Percentiles rank a stretch among this genome's conserved stretches.
phyloP scores from a whole-genome alignment of 2,797 vertebrate genomes.

The Apodemus agrarius region DNA sequence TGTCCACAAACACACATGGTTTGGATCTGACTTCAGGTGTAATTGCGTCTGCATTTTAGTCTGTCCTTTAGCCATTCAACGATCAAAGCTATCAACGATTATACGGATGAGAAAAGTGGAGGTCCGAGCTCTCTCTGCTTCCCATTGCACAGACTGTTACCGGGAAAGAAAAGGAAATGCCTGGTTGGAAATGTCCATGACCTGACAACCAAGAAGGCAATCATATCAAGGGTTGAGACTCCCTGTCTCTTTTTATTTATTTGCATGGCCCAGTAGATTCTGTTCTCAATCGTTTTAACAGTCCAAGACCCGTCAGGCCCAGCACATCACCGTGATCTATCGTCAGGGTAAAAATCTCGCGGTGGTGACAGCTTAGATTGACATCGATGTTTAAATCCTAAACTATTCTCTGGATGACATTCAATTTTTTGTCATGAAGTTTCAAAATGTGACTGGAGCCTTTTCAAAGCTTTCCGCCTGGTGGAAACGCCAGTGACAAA shows the following conservation, averaged over 20 bases:
- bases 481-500: constrained; percentile 38
- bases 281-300: constrained; percentile 55
- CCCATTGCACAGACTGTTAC: constrained; percentile 55
- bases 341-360: constrained; percentile 72
- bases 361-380: constrained; percentile 75
- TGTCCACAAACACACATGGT: accelerated
- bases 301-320: constrained; percentile 56
- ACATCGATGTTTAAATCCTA: constrained; percentile 78
- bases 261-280: constrained; percentile 68
- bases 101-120: neutral
- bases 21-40: neutral
- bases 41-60: neutral
- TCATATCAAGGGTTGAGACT: neutral
- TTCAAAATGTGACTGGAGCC: constrained; percentile 76
- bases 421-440: constrained; percentile 79
- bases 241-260: constrained; percentile 72
- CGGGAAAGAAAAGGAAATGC: neutral
- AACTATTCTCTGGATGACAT: constrained; percentile 75
- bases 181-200: neutral
- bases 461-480: constrained; percentile 69
- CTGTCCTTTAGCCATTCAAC: neutral
- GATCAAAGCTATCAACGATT: neutral
- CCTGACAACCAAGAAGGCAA: neutral
- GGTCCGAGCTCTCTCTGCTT: neutral
- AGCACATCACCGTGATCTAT: constrained; percentile 70